Evolutionary conservation across 2,113 vertebrate species (phyloP).

Genomic region (Anoura caudifer): DNA sequence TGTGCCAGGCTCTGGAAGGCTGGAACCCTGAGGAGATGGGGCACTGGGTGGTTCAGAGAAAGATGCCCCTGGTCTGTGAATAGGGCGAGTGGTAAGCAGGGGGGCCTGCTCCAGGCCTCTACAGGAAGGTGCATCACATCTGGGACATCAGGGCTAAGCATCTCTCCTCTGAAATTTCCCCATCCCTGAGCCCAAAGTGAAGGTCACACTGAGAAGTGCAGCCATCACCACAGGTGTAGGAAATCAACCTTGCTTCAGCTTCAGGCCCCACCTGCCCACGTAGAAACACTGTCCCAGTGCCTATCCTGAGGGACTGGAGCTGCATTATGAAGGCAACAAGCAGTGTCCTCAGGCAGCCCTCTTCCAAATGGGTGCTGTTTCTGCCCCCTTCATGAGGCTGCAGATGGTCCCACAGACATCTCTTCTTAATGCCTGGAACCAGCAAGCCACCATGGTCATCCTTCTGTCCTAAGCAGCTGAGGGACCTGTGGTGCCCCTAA

Average conservation of each 20-base stretch:
- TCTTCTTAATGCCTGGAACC: background rate
- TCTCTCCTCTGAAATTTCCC: background rate
- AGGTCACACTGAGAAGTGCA: too few relatives aligned
- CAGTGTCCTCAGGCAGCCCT: background rate
- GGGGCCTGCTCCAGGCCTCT: background rate
- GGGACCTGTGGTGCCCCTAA: background rate
- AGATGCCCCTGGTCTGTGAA: background rate
- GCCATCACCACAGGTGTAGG: background rate
- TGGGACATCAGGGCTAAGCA: background rate
- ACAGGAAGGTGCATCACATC: background rate
- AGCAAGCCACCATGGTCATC: background rate
- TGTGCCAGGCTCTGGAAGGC: accelerated
- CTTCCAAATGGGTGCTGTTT: too few relatives aligned
- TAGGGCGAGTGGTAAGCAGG: accelerated
- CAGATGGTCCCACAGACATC: background rate
- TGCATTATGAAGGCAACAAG: background rate
- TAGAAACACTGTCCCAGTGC: background rate
- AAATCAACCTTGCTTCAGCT: background rate
- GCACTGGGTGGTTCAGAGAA: background rate
- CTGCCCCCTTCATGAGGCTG: background rate
- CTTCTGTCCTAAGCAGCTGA: background rate
- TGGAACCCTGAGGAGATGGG: too few relatives aligned
- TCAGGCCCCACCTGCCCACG: too few relatives aligned
- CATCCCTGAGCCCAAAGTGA: too few relatives aligned
- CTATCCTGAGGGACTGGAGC: background rate